Base-by-base conservation (phyloP, 2,113 vertebrate species). In the Mastomys natalensis region DNA sequence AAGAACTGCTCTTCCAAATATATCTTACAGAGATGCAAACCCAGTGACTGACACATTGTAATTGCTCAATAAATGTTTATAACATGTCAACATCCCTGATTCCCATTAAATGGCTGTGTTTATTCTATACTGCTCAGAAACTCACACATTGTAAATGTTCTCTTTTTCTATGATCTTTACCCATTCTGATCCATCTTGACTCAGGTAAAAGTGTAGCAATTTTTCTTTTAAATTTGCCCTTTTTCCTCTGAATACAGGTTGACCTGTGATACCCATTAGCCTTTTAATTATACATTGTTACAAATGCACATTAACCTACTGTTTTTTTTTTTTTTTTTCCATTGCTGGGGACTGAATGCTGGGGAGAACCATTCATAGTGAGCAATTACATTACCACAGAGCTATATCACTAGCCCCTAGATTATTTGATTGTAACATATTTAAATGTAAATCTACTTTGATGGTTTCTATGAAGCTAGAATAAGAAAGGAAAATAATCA, bases 201-300 rank as follows among this genome's bases (percentile, higher is more conserved):
- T 70, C 53, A 84, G 7, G 37, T 74, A 68, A 87, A 87, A 91
- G 31, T 1, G 2, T 29, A 85, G 51, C 37, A 73, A 45, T 92
- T 95, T 93, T 90, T 45, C 84, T 68, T 70, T 58, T 12, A 72
- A 73, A 64, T 17, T 66, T 60, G 55, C 9, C 58, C 40, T 90
- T 72, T 12, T 29, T 92, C 72, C 89, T 45, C 48, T 74, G 37
- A 89, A 77, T 73, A 91, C 5, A 64, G 7, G 22, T 34, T 76
- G 62, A 92, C 45, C 34, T 2, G 6, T 72, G n/a, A 3, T 22
- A 70, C 87, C 84, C 31, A 37, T 53, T 51, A 48, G 10, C 10
- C 58, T 89, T 96, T 87, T 72, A 48, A 72, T 95, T 55, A 45
- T 55, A n/a, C 85, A 84, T 74, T 84, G 26, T 45, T 85, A 64